Conservation (phyloP, 1,140 invertebrate species). For the Pollicipes pollicipes region DNA sequence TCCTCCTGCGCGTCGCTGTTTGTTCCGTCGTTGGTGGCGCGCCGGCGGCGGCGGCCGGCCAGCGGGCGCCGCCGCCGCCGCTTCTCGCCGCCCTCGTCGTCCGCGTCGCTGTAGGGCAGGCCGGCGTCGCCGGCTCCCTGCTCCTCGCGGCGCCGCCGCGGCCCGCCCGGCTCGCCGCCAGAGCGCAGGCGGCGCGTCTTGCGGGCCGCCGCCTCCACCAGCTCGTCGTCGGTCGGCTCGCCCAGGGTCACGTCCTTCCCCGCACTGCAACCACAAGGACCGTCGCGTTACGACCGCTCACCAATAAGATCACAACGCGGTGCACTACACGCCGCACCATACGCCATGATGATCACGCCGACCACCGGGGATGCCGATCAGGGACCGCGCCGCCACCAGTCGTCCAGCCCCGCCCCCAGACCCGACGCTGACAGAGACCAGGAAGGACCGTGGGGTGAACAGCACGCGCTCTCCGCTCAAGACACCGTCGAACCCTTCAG, state of each 20-base stretch:
- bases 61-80: conserved; percentile 79
- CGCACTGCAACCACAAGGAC: no score
- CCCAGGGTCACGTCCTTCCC: conserved; percentile 6
- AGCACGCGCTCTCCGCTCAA: no score
- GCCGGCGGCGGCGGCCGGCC: conserved; percentile 60
- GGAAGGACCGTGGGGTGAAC: no score
- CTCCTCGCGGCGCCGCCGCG: conserved; percentile 16
- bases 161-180: conserved; percentile 13
- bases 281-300: no score
- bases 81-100: conserved; percentile 30
- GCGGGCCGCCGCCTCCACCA: background rate
- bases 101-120: conserved; percentile 8
- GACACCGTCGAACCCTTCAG: no score
- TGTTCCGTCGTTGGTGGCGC: conserved; percentile 57
- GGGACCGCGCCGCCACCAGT: no score
- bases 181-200: conserved; percentile 3
- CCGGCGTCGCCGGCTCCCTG: conserved; percentile 9
- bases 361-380: no score
- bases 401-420: no score
- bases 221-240: background rate
- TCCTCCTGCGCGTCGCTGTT: conserved; percentile 77
- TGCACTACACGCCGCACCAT: no score
- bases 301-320: no score
- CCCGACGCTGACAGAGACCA: no score
- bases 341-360: no score